Evolutionary conservation across 2,888 invertebrate species (phyloP).

Genomic region (Lumbricus terrestris): DNA sequence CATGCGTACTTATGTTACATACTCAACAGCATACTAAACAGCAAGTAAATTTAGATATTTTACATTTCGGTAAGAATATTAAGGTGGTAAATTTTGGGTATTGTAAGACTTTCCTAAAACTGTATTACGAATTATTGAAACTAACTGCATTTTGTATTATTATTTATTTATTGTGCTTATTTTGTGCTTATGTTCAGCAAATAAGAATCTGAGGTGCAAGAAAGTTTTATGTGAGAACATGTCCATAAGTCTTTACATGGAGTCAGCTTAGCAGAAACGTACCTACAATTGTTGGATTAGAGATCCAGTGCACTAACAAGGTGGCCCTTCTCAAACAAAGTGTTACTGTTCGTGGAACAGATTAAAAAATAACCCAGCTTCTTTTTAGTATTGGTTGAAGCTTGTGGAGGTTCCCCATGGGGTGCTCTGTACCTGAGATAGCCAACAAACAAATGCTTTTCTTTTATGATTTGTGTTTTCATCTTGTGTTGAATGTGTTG

Average conservation of each 20-base stretch:
- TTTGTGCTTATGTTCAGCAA: not conserved
- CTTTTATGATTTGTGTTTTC: not conserved
- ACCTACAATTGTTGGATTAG: no score
- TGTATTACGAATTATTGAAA: not conserved
- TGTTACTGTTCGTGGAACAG: no score
- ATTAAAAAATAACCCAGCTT: not conserved
- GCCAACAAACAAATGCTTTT: not conserved
- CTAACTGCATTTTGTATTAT: not conserved
- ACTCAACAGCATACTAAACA: conserved; percentile 73
- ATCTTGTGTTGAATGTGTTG: not conserved
- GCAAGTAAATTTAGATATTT: not conserved
- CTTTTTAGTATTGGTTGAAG: not conserved
- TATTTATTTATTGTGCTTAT: not conserved
- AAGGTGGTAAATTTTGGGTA: not conserved
- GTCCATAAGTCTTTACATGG: no score
- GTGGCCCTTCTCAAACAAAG: no score
- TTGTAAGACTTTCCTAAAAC: not conserved
- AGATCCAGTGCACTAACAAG: no score
- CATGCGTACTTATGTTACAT: no score
- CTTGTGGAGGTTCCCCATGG: not conserved
- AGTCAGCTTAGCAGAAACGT: no score
- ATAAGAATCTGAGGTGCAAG: no score
- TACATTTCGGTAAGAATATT: not conserved
- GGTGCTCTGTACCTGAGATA: no score
- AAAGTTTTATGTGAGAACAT: no score